Conservation (phyloP, 2,888 invertebrate genomes). For the Noctua pronuba region DNA sequence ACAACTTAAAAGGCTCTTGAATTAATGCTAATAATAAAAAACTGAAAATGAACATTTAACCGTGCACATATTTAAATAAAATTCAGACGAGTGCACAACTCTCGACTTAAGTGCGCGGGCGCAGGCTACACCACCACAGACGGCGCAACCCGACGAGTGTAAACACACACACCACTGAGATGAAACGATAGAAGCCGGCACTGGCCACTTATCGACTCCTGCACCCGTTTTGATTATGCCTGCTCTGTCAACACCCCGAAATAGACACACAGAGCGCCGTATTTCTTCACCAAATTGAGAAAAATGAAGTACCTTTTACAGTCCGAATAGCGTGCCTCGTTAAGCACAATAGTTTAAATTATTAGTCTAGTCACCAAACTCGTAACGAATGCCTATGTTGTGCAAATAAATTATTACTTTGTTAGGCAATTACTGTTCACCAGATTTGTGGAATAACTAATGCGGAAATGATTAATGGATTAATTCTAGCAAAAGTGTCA, state of each 20-base stretch:
- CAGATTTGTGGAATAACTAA: not conserved
- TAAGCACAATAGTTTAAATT: conserved; percentile 16
- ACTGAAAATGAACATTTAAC: conserved; percentile 12
- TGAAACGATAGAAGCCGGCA: conserved; percentile 86
- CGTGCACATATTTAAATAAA: conserved; percentile 69
- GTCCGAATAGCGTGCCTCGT: not conserved
- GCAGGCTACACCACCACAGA: conserved; percentile 68
- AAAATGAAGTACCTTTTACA: conserved; percentile 4
- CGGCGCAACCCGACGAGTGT: conserved; percentile 75
- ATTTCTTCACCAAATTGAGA: conserved; percentile 59
- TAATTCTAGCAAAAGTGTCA: conserved; percentile 1
- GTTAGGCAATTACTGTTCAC: conserved; percentile 2
- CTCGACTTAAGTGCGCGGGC: conserved; percentile 73
- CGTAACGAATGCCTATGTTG: conserved; percentile 10
- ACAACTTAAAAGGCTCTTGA: conserved; percentile 6
- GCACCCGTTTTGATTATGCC: conserved; percentile 85
- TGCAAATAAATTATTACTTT: conserved; percentile 5
- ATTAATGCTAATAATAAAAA: not conserved
- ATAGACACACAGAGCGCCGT: conserved; percentile 80
- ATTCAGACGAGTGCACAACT: conserved; percentile 73
- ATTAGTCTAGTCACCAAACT: not conserved
- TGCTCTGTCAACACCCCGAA: conserved; percentile 86
- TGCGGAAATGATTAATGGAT: conserved; percentile 9
- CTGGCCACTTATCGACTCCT: conserved; percentile 87
- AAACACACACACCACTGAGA: conserved; percentile 80